phyloP scores from a whole-genome alignment of 2,797 vertebrate genomes.

The Acipenser transmontanus region DNA sequence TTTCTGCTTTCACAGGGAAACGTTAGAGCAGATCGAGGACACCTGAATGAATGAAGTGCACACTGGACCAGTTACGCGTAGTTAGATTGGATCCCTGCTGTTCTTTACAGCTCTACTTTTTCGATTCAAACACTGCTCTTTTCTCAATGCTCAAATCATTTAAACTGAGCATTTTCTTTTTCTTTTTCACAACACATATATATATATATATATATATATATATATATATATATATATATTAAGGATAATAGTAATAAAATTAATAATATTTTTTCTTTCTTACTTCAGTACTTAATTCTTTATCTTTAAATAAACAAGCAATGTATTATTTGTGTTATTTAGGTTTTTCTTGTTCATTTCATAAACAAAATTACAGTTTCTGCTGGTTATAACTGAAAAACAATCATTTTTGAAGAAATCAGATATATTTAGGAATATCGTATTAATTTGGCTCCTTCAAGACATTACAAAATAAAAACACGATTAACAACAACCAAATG shows the following conservation, averaged over 20 bases:
- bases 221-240: no score
- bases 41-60: slow-evolving; percentile 26
- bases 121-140: slow-evolving; percentile 20
- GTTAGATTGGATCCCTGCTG: slow-evolving; percentile 9
- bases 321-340: slow-evolving; percentile 7
- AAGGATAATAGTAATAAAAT: no score
- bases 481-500: no score
- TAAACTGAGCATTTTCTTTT: slow-evolving; percentile 33
- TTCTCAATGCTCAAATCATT: slow-evolving; percentile 36
- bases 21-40: slow-evolving; percentile 20
- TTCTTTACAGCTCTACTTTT: slow-evolving; percentile 17
- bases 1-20: slow-evolving; percentile 19
- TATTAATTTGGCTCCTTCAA: no score
- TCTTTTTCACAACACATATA: no score
- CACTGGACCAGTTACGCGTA: slow-evolving; percentile 29
- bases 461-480: no score
- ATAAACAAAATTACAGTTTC: background rate
- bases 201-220: no score
- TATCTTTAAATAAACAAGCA: slow-evolving; percentile 37
- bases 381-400: no score
- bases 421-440: no score
- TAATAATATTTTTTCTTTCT: slow-evolving; percentile 20
- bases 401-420: no score
- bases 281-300: slow-evolving; percentile 22
- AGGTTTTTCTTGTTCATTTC: slow-evolving; percentile 5